Percentiles rank a stretch among this genome's conserved stretches.
Conservation (phyloP, 1,140 invertebrate species). For the Theocolax elegans region DNA sequence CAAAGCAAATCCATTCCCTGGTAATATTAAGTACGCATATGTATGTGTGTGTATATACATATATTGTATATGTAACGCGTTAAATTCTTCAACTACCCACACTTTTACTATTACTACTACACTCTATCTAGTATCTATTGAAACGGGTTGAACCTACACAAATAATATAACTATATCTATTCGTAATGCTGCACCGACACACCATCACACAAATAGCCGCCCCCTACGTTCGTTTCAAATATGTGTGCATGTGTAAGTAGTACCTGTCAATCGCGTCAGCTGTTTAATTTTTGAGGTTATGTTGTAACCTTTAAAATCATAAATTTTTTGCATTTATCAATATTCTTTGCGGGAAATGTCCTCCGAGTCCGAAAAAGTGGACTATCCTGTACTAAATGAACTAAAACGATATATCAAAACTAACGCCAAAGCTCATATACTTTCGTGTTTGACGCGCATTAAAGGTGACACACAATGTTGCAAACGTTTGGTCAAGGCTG, state of each 20-base stretch:
- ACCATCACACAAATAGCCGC: no score
- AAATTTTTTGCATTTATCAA: constrained; percentile 41
- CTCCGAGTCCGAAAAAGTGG: constrained; percentile 42
- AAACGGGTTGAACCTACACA: no score
- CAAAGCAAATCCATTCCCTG: no score
- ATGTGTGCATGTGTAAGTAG: constrained; percentile 22
- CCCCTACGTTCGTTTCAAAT: no score
- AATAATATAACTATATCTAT: no score
- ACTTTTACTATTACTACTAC: no score
- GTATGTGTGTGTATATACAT: no score
- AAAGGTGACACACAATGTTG: constrained; percentile 54
- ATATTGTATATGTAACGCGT: no score
- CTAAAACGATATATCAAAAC: constrained; percentile 49
- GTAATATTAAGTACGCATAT: no score
- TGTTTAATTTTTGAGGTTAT: constrained; percentile 51
- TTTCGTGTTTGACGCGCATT: constrained; percentile 47
- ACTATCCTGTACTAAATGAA: constrained; percentile 43
- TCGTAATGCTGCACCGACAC: no score
- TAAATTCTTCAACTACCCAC: no score
- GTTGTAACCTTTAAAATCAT: constrained; percentile 37
- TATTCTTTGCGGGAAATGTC: constrained; percentile 47
- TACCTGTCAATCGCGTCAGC: constrained; percentile 35
- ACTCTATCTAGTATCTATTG: no score
- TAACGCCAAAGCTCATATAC: constrained; percentile 48
- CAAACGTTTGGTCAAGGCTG: constrained; percentile 49